phyloP scores from a whole-genome alignment of 2,113 vertebrate species.

The Pampusana beccarii region DNA sequence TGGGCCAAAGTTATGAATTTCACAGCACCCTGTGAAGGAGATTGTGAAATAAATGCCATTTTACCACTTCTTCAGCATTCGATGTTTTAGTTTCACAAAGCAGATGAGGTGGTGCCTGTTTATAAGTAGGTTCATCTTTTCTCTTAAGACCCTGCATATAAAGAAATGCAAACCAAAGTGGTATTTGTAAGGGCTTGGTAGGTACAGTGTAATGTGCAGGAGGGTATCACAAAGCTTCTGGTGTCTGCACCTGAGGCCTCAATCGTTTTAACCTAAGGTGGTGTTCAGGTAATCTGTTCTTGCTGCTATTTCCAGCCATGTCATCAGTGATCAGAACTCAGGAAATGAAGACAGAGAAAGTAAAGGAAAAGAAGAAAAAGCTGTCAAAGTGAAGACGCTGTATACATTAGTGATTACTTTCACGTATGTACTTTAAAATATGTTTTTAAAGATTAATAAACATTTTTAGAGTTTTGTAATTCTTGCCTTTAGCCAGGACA shows the following conservation, averaged over 20 bases:
- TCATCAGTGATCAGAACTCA: slow-evolving; percentile 67
- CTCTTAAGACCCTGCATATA: background rate
- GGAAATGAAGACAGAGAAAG: slow-evolving; percentile 68
- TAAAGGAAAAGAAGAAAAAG: slow-evolving; percentile 69
- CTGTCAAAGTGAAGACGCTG: slow-evolving; percentile 57
- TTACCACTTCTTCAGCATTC: background rate
- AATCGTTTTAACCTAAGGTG: background rate
- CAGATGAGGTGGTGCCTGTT: background rate
- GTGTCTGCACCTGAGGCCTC: background rate
- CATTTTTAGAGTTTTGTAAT: background rate
- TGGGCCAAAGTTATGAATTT: background rate
- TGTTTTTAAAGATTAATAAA: slow-evolving; percentile 57
- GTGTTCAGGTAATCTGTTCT: background rate
- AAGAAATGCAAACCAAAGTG: background rate
- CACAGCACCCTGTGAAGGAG: background rate
- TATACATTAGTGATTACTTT: background rate
- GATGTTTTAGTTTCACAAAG: background rate
- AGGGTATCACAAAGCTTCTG: background rate
- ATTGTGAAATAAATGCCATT: background rate
- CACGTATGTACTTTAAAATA: slow-evolving; percentile 28
- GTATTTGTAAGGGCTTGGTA: background rate
- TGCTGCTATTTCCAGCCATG: slow-evolving; percentile 70
- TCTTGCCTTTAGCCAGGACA: slow-evolving; percentile 5
- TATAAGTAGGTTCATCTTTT: background rate
- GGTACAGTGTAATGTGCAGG: background rate